Evolutionary conservation across 2,797 vertebrate species (phyloP).

Genomic region (Alcedo atthis): DNA sequence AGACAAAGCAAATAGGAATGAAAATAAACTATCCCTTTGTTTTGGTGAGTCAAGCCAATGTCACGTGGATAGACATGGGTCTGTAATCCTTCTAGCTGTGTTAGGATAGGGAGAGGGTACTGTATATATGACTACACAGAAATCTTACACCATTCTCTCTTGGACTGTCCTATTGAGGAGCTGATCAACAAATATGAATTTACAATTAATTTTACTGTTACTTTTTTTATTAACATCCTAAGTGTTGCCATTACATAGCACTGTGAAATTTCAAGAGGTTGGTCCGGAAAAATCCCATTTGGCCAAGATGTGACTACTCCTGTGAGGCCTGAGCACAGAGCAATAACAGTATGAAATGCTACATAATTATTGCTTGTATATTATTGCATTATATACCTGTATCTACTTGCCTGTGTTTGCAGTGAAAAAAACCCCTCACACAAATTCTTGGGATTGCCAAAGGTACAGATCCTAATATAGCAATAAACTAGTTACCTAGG

Average conservation of each 20-base stretch:
- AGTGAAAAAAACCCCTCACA: background rate
- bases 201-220: background rate
- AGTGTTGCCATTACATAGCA: background rate
- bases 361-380: background rate
- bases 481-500: background rate
- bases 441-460: background rate
- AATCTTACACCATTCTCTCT: background rate
- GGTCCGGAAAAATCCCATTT: slow-evolving; percentile 20
- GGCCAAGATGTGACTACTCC: slow-evolving; percentile 6
- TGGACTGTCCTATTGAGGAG: background rate
- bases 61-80: background rate
- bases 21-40: slow-evolving; percentile 50
- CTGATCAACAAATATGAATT: background rate
- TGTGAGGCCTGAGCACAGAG: slow-evolving; percentile 16
- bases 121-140: background rate
- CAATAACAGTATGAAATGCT: background rate
- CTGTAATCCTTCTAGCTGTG: background rate
- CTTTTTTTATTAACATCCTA: background rate
- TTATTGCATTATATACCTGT: background rate
- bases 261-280: background rate
- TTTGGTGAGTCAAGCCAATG: background rate
- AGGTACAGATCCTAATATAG: background rate
- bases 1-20: slow-evolving; percentile 11
- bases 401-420: background rate
- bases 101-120: background rate